Percentiles rank a stretch among this genome's conserved stretches.
Evolutionary conservation across 2,888 invertebrate genomes (phyloP).

Genomic region (Amblyjoppa fuscipennis): DNA sequence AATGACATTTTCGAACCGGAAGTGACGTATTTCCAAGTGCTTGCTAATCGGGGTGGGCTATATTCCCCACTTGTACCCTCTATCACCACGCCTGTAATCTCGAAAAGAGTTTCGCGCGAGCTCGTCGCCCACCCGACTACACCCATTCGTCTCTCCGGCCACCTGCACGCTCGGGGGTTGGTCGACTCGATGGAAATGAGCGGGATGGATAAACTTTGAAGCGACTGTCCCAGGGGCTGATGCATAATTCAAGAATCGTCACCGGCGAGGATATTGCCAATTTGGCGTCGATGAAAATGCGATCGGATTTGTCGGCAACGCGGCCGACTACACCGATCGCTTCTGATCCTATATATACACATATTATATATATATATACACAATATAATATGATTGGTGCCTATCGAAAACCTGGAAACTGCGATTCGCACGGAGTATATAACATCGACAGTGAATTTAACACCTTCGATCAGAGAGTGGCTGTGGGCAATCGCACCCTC

Average conservation of each 20-base stretch:
- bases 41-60: neutral
- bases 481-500: constrained; percentile 45
- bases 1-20: neutral
- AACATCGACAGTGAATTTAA: constrained; percentile 81
- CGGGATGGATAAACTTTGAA: constrained; percentile 84
- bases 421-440: constrained; percentile 74
- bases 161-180: constrained; percentile 51
- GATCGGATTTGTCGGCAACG: constrained; percentile 83
- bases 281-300: constrained; percentile 85
- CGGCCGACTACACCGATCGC: constrained; percentile 68
- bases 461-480: constrained; percentile 76
- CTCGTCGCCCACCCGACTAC: constrained; percentile 27
- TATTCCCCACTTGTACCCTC: neutral
- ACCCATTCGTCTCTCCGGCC: constrained; percentile 38
- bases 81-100: constrained; percentile 1
- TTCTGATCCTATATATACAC: constrained; percentile 55
- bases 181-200: constrained; percentile 78
- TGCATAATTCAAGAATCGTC: constrained; percentile 85
- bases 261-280: constrained; percentile 85
- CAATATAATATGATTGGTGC: constrained; percentile 11
- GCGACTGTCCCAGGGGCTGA: constrained; percentile 84
- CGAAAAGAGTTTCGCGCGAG: constrained; percentile 46
- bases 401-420: constrained; percentile 74
- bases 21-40: neutral
- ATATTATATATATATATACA: constrained; percentile 8